A percentile compares a stretch with the other conserved stretches of the same genome.
Evolutionary conservation across 2,113 vertebrate species (phyloP).

Genomic region (Microtus montanus): DNA sequence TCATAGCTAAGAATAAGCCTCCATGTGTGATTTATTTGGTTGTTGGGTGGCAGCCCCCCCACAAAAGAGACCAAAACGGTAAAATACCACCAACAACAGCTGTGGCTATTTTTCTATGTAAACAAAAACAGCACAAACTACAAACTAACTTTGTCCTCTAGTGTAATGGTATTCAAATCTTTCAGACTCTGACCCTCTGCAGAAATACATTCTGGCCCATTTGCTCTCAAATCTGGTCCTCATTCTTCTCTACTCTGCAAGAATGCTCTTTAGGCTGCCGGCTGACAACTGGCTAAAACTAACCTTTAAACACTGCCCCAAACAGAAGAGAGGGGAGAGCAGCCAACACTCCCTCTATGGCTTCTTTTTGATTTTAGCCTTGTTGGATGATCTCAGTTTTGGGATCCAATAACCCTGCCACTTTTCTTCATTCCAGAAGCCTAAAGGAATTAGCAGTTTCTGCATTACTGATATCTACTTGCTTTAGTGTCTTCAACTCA

Average conservation of each 20-base stretch:
- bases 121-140: neutral
- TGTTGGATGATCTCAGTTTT: neutral
- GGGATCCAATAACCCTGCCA: neutral
- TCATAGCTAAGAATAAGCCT: too few relatives aligned
- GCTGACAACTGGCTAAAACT: neutral
- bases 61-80: too few relatives aligned
- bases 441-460: neutral
- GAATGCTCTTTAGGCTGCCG: neutral
- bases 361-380: neutral
- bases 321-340: neutral
- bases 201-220: neutral
- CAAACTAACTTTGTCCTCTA: neutral
- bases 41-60: too few relatives aligned
- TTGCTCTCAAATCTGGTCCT: neutral
- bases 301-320: neutral
- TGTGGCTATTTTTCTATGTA: conserved; percentile 2
- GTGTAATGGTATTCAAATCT: neutral
- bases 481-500: neutral
- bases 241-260: neutral
- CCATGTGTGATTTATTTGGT: too few relatives aligned
- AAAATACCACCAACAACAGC: neutral
- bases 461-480: conserved; percentile 5
- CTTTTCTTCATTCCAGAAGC: neutral
- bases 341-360: neutral
- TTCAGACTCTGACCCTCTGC: neutral